Evolutionary conservation across 2,888 invertebrate genomes (phyloP), one percentile per base, ranked within the genome.

Genomic region (Acanthosepion esculentum): DNA sequence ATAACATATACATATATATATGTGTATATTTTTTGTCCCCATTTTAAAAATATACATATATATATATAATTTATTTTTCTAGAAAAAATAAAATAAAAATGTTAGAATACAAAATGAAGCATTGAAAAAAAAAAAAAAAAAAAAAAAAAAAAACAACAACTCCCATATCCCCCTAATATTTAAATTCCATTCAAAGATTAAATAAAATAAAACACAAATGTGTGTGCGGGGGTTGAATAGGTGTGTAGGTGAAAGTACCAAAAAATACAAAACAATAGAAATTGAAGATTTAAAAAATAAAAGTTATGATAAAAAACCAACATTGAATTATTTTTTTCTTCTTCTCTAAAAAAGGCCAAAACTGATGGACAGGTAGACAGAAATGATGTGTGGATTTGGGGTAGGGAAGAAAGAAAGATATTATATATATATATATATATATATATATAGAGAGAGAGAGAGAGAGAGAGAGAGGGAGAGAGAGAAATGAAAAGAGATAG

Each of bases 21-120:
- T 64, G 3, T 64, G 3, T 64, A 23, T 64, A 23, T 78, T 78
- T 78, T 15, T 78, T n/a, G 12, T 78, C 78, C 78, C n/a, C n/a
- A 78, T 78, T 78, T 78, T n/a, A 78, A 78, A 78, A 78, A 78
- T 78, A 78, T 78, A 78, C 78, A 78, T 78, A 78, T 78, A 78
- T 78, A 78, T 78, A 78, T 78, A 78, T 78, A 78, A 78, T 33
- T 78, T 78, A 41, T 78, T 78, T 78, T 78, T 78, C 78, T 78
- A 78, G 78, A 78, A 78, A 78, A 78, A 78, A 78, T 78, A 78
- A 78, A 78, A 78, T 78, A 78, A 78, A 78, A n/a, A 78, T 78
- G 78, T 78, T 78, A 78, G n/a, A 78, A 78, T 78, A 78, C 78
- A 78, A 78, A 78, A 78, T 78, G n/a, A 78, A 78, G 78, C 78